Conservation (phyloP, 1,140 invertebrate genomes). For the Hyles euphorbiae region DNA sequence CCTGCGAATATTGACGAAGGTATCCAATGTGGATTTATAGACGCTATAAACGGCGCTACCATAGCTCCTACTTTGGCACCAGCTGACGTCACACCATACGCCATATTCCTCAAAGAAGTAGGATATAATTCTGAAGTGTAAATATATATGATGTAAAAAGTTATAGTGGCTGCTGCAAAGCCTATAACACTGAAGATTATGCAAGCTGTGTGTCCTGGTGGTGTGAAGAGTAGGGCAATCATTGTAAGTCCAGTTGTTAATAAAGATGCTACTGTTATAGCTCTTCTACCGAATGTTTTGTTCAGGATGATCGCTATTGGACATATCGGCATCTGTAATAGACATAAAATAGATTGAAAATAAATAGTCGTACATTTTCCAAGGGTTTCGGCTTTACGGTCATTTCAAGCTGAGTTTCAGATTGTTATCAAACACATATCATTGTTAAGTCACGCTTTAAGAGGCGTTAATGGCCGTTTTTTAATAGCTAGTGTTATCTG, state of each 20-base stretch:
- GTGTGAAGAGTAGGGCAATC: constrained; percentile 31
- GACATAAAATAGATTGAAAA: background rate
- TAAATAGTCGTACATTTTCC: too few species aligned
- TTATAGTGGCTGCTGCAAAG: constrained; percentile 18
- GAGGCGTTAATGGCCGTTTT: too few species aligned
- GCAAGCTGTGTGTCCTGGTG: constrained; percentile 21
- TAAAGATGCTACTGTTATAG: constrained; percentile 13
- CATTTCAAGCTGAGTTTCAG: background rate
- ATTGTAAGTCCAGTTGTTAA: constrained; percentile 24
- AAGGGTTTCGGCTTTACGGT: too few species aligned
- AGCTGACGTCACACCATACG: constrained; percentile 28
- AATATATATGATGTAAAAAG: constrained; percentile 27
- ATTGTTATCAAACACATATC: background rate
- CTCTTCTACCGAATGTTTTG: constrained; percentile 28
- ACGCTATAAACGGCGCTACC: constrained; percentile 32
- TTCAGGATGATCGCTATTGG: constrained; percentile 13
- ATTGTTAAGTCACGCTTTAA: background rate
- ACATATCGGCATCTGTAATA: constrained; percentile 16
- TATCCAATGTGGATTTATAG: constrained; percentile 15
- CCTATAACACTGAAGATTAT: constrained; percentile 29
- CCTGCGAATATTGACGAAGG: constrained; percentile 13
- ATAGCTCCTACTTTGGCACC: constrained; percentile 39
- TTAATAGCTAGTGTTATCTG: too few species aligned
- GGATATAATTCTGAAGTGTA: constrained; percentile 39
- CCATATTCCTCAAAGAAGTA: constrained; percentile 42